Base-by-base conservation (phyloP, 1,140 invertebrate genomes). In the Drosophila sproati region DNA sequence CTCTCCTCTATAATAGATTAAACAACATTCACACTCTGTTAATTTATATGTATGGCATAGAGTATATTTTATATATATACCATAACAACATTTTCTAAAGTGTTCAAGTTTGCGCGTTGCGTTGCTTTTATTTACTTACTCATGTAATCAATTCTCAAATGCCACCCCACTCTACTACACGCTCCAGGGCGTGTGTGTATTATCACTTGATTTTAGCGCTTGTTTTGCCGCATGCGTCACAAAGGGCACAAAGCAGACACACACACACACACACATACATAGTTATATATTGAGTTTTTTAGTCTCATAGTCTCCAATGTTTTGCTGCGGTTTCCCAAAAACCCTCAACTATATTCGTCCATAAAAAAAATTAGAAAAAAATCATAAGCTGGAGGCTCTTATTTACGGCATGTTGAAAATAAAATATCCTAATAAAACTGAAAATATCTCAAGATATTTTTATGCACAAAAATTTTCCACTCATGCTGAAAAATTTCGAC, bases 11-110 rank as follows among this genome's bases (percentile, higher is more conserved):
- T 60, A 48, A 2, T 6, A 48, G 37, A 54, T 71, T 48, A 55
- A 47, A 48, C 28, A 62, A 37, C 32, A 54, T 63, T 70, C 48
- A 63, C 59, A 55, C 59, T 55, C 41, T 62, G 59, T 63, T 70
- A 70, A 63, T 70, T 63, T 71, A 35, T 12, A 28, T 56, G 43
- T 34, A 39, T 10, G 10, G 31, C 55, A 62, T n/a, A 43, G 5
- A 52, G 39, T 41, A 5, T 12, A 43, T 34, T 12, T 12, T 12
- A 10, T 47, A 39, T 48, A 6, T 37, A 20, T 34, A 45, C 12
- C 28, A 10, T 20, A 4, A n/a, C 39, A 52, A 43, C n/a, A 70
- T 43, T 32, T 60, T 57, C 31, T 12, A n/a, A 47, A 48, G 28
- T 7, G 20, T 29, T 60, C 34, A 47, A 39, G 39, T 41, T 41